Conservation (phyloP, 2,888 invertebrate genomes). For the Dusona sp. region DNA sequence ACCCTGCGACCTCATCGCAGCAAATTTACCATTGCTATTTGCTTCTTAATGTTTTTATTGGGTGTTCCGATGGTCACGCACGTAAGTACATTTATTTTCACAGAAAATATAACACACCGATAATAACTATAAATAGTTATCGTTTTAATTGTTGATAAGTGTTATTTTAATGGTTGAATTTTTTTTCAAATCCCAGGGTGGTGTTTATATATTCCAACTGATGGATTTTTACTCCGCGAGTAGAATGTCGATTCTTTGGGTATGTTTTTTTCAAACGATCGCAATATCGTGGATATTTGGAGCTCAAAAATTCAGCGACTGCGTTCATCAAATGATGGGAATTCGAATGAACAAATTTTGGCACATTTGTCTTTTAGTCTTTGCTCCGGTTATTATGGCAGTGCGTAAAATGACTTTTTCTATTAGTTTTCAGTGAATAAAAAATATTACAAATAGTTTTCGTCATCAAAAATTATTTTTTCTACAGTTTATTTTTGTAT, state of each 20-base stretch:
- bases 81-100: conserved; percentile 81
- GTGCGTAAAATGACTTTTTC: conserved; percentile 83
- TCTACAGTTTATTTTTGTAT: conserved; percentile 87
- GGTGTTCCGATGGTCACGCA: conserved; percentile 89
- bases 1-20: conserved; percentile 87
- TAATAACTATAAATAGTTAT: background rate
- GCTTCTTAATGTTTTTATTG: conserved; percentile 87
- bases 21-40: conserved; percentile 88
- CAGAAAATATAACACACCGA: background rate
- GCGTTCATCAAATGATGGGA: conserved; percentile 88
- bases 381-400: conserved; percentile 87
- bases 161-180: too few relatives aligned
- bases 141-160: background rate
- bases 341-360: conserved; percentile 86
- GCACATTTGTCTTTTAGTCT: conserved; percentile 87
- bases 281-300: conserved; percentile 88
- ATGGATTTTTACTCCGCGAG: conserved; percentile 87
- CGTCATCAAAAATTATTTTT: conserved; percentile 56
- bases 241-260: conserved; percentile 87
- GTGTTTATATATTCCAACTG: conserved; percentile 85
- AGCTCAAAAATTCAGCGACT: conserved; percentile 86
- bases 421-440: background rate
- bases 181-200: conserved; percentile 79
- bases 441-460: background rate
- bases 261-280: conserved; percentile 88